Base-by-base conservation (phyloP, 2,888 invertebrate species). In the Sclerodermus sp. region DNA sequence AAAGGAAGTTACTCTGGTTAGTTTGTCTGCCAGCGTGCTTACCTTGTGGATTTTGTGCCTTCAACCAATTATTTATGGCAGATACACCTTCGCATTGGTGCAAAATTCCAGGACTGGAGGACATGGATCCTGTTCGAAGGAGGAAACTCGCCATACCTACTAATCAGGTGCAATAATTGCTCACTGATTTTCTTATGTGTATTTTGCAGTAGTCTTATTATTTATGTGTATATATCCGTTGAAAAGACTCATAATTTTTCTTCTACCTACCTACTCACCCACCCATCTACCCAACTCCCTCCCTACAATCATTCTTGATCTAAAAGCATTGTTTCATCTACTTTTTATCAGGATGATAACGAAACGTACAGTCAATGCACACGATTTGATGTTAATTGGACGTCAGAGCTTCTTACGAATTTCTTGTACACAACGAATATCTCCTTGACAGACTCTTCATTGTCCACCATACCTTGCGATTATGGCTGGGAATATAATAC, bases 61-160 rank as follows among this genome's bases (percentile, higher is more conserved):
- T 95, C 79, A 94, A 93, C 80, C 94, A 94, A 79, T 83, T 95
- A 32, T 95, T 96, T 79, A 93, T 95, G 90, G 86, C 93, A 3
- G 89, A 92, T 66, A 85, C 87, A 31, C 94, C 94, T 0, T 86
- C 88, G 38, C 89, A 93, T 79, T 93, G 93, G 91, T 95, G 94
- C 73, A 82, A 78, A 54, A 84, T 91, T 17, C 89, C 90, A 0
- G 85, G 87, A 60, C 79, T 93, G 49, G 74, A 80, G 45, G 64
- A 58, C 30, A 57, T 77, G 50, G 76, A 76, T 48, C 54, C 67
- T 2, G 51, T 62, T 2, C 67, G 64, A 40, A 68, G 87, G 48
- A 86, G 84, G 78, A 74, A 78, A 47, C 76, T 91, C 62, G 84
- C 86, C 15, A 88, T 91, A 73, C 90, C 91, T 6, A 79, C 57